These are phyloP conservation scores for Drosophila kikkawai DNA, from an alignment of 1,140 invertebrate species.

Conservation along the genomic window DNA sequence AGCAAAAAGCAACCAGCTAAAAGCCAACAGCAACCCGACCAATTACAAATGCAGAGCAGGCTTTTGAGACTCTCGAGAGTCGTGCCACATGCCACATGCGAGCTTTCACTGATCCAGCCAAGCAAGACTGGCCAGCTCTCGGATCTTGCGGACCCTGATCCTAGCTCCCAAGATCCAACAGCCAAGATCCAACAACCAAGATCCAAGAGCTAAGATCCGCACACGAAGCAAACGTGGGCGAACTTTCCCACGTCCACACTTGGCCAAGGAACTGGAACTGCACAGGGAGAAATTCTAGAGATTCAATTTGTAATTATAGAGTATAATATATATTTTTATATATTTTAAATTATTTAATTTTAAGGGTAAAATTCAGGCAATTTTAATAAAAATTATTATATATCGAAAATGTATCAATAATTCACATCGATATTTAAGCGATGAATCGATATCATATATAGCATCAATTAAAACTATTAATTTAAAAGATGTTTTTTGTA, in stretches of 20 bases:
- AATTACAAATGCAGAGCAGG: constrained; percentile 51
- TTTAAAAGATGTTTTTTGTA: too few species aligned
- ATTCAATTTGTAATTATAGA: neutral
- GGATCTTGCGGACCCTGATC: constrained; percentile 25
- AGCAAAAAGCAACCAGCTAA: neutral
- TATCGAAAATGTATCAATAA: too few species aligned
- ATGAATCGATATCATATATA: too few species aligned
- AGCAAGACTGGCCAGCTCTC: constrained; percentile 21
- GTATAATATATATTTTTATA: too few species aligned
- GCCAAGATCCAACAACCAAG: constrained; percentile 14
- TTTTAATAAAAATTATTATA: too few species aligned
- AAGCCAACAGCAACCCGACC: constrained; percentile 13
- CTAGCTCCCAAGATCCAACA: constrained; percentile 30
- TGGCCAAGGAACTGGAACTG: constrained; percentile 12
- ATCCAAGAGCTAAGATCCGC: constrained; percentile 19
- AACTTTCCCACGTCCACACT: constrained; percentile 53
- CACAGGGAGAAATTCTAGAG: neutral
- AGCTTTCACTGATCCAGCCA: constrained; percentile 53
- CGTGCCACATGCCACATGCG: constrained; percentile 44
- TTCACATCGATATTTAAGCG: too few species aligned
- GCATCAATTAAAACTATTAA: too few species aligned
- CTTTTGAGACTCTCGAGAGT: constrained; percentile 8
- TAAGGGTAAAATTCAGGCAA: too few species aligned
- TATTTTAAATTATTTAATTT: too few species aligned
- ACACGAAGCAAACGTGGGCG: constrained; percentile 35